phyloP scores from a whole-genome alignment of 2,113 vertebrate genomes.

The Empidonax alnorum region DNA sequence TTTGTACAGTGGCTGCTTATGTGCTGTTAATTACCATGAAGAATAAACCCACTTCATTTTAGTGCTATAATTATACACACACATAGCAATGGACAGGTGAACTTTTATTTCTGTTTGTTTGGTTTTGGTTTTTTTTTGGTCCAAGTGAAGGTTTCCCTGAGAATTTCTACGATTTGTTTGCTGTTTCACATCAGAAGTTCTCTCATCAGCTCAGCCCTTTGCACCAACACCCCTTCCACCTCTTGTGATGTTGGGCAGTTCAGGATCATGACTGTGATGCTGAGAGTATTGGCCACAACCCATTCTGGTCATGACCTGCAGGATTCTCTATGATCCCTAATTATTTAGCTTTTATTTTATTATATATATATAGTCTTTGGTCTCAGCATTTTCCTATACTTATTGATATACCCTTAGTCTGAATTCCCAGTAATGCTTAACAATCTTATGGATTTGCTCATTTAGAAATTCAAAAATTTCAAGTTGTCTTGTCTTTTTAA shows the following conservation, averaged over 20 bases:
- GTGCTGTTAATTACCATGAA: neutral
- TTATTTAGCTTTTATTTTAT: neutral
- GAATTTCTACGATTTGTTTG: neutral
- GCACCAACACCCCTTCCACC: neutral
- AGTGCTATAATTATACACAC: neutral
- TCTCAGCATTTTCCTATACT: neutral
- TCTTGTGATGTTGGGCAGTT: neutral
- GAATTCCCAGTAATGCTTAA: neutral
- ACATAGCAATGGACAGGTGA: neutral
- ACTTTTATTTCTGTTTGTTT: neutral
- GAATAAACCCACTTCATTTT: neutral
- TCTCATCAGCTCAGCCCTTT: neutral
- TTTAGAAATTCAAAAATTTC: neutral
- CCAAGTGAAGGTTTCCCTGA: neutral
- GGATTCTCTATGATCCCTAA: neutral
- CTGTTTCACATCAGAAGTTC: neutral
- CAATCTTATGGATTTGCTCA: fast-evolving
- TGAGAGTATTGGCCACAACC: neutral
- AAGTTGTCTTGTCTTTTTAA: neutral
- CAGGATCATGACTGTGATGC: neutral
- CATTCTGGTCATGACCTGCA: neutral
- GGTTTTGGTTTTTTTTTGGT: neutral
- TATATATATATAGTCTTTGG: fast-evolving
- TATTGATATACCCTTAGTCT: neutral
- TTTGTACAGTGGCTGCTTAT: neutral